Conservation (phyloP, 2,113 vertebrate genomes). For the Triplophysa dalaica region DNA sequence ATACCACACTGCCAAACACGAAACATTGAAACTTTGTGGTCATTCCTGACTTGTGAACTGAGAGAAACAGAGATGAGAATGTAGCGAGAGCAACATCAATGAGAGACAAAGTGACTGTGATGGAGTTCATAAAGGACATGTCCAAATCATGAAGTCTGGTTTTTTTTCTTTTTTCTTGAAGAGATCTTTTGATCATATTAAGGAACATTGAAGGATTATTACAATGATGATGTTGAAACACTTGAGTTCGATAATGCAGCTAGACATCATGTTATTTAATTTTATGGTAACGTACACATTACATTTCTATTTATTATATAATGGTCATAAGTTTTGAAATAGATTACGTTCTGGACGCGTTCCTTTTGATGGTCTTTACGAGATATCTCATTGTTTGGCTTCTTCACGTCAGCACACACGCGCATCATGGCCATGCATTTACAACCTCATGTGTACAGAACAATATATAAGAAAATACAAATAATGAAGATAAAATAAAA, state of each 20-base stretch:
- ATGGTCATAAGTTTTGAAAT: neutral
- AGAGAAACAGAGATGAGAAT: neutral
- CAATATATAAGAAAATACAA: slow-evolving; percentile 30
- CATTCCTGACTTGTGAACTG: slow-evolving; percentile 34
- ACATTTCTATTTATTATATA: neutral
- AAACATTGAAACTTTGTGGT: slow-evolving; percentile 4
- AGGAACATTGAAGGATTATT: no score
- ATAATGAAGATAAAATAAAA: neutral
- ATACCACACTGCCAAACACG: slow-evolving; percentile 41
- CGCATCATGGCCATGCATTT: slow-evolving; percentile 22
- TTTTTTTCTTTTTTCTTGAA: no score
- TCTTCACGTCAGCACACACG: slow-evolving; percentile 26
- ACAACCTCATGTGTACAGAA: slow-evolving; percentile 36
- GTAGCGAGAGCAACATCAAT: neutral
- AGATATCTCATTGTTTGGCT: neutral
- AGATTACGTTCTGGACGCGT: neutral
- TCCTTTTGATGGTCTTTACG: neutral
- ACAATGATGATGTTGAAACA: no score
- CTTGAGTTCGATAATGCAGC: no score
- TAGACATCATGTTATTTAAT: no score
- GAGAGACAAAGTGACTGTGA: neutral
- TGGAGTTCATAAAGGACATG: neutral
- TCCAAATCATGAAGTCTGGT: neutral
- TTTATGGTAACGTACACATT: no score
- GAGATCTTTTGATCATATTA: no score